Percentiles rank a stretch among this genome's conserved stretches.
phyloP scores from a whole-genome alignment of 2,113 vertebrate genomes.

The Helogale parvula region DNA sequence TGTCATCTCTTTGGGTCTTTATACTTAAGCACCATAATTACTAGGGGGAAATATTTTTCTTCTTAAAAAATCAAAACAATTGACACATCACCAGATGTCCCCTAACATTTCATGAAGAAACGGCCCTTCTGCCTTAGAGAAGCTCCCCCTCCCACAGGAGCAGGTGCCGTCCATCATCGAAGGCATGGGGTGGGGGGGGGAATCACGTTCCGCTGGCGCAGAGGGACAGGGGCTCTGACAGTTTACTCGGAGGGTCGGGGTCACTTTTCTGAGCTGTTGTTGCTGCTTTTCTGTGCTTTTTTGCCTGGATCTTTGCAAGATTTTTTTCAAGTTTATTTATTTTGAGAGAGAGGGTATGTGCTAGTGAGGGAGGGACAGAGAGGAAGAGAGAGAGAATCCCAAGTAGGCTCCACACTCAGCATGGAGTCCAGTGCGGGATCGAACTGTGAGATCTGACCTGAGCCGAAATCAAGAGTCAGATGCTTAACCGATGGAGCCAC shows the following conservation, averaged over 20 bases:
- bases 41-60: constrained; percentile 54
- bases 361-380: too few species aligned
- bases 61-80: constrained; percentile 37
- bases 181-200: too few species aligned
- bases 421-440: too few species aligned
- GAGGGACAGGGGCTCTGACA: not conserved
- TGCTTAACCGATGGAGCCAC: too few species aligned
- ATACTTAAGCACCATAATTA: constrained; percentile 70
- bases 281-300: not conserved
- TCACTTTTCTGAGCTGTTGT: not conserved
- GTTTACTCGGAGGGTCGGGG: not conserved
- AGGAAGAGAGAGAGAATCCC: too few species aligned
- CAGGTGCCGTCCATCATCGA: rapidly evolving
- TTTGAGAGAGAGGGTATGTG: too few species aligned
- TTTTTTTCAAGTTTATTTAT: not conserved
- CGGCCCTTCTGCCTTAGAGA: not conserved
- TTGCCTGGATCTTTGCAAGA: not conserved
- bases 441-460: too few species aligned
- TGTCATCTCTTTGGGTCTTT: constrained; percentile 75
- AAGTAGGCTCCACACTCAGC: too few species aligned
- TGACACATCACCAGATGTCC: not conserved
- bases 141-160: not conserved
- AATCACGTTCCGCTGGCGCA: not conserved
- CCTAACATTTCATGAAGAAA: not conserved
- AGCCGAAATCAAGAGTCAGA: too few species aligned